These are phyloP conservation scores for Clamator glandarius DNA, from an alignment of 2,797 vertebrate genomes.

Conservation along the genomic window DNA sequence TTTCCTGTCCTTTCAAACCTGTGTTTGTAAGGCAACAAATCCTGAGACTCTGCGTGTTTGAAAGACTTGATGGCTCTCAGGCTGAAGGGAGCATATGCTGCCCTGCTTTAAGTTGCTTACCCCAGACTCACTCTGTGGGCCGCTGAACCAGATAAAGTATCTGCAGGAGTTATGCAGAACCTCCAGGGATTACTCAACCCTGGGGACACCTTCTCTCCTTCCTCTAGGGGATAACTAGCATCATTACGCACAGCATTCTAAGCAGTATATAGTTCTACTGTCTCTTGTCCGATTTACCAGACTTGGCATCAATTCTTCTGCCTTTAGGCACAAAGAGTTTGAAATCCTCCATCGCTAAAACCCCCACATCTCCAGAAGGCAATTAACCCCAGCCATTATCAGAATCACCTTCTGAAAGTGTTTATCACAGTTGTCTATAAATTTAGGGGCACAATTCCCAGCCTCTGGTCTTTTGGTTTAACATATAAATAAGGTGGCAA, in stretches of 20 bases:
- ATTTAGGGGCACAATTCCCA: neutral
- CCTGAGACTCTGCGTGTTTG: neutral
- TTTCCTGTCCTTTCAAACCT: neutral
- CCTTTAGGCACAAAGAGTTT: neutral
- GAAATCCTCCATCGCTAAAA: neutral
- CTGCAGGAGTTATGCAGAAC: neutral
- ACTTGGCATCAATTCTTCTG: neutral
- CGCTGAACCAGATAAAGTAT: neutral
- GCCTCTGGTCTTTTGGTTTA: neutral
- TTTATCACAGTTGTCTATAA: neutral
- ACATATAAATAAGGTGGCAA: neutral
- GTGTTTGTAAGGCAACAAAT: neutral
- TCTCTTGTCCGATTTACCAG: neutral
- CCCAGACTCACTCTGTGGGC: no score
- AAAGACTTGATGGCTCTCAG: neutral
- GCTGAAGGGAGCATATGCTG: neutral
- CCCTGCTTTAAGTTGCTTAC: neutral
- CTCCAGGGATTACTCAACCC: neutral
- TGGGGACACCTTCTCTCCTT: neutral
- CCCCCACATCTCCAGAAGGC: neutral
- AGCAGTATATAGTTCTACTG: neutral
- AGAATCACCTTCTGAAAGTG: neutral
- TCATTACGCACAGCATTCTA: neutral
- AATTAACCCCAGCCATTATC: neutral
- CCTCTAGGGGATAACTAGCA: neutral